Base-by-base conservation (phyloP, 2,888 invertebrate genomes). In the Yponomeuta plumbellus region DNA sequence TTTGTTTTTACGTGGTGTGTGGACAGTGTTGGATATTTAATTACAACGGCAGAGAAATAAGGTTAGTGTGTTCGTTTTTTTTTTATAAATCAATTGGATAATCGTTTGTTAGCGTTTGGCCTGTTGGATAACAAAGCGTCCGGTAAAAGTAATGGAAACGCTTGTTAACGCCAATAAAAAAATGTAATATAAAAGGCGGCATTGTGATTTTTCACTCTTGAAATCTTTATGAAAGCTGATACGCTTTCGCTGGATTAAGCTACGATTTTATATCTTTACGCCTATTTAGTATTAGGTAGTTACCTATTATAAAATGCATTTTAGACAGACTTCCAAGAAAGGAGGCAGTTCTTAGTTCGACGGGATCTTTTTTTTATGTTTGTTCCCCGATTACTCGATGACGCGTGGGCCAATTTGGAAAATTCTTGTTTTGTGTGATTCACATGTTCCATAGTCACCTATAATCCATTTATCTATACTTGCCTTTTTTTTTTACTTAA, bases 161-260 rank as follows among this genome's bases (percentile, higher is more conserved):
- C 44, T 64, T 10, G 44, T 64, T 64, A 64, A 11, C 5, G 44
- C 23, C 64, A 64, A 64, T 64, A 64, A 64, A 64, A 64, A 22
- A 39, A 64, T 17, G 23, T 11, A 52, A 5, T 22, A 23, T 40
- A n/a, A 10, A 20, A 52, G 40, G 64, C 64, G 44, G 44, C 52
- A 52, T 52, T 64, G 59, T 44, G 20, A 66, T 59, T 56, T 59
- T 66, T 61, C 66, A 66, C 23, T 59, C 61, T 66, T 59, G 40
- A 44, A 52, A 52, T 52, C 44, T 59, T 61, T 39, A 39, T 66
- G 11, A 34, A 17, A 23, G 22, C 64, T 66, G 56, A n/a, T 23
- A 52, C 66, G 66, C 64, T 69, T 67, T 64, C 52, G 64, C 64
- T 21, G 65, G 57, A 64, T 65, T 61, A 40, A 57, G n/a, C 26